Evolutionary conservation across 2,113 vertebrate genomes (phyloP), one percentile per base, ranked within the genome.

Genomic region (Haemorhous mexicanus): DNA sequence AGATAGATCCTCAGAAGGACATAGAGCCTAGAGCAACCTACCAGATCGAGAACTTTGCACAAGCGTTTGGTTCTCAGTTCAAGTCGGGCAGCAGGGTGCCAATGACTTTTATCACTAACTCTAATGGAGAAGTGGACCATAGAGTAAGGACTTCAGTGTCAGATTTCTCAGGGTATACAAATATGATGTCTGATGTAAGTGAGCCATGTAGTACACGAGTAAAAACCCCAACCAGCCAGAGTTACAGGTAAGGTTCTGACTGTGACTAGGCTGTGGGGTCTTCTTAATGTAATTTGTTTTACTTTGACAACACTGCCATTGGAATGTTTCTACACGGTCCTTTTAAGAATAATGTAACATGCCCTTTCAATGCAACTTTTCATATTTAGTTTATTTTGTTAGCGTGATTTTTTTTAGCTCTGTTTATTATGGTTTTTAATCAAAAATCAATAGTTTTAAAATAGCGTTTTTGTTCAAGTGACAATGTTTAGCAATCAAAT

Each of bases 81-180:
- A 99, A 99, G 98, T 98, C 99, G 96, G 99, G 99, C 95, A 98
- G 99, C 97, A 98, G 98, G 97, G 99, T 99, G 98, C 99, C 99
- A 97, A 98, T 99, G 97, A 98, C 98, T 97, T 99, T 99, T 93
- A 98, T 98, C 95, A 93, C 96, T 93, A 99, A 99, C 98, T 98
- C 99, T 82, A 98, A 98, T 95, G 97, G 98, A 97, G 99, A 99
- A 98, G 99, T 99, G 91, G 99, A 99, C 98, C 99, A 99, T 97
- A 98, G 99, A 98, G 98, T 99, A 98, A 98, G 99, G 98, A 99
- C 99, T 99, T 98, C 99, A 89, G 98, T 99, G 98, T 99, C 99
- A 98, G 99, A 99, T 99, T 99, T 99, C 99, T 99, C 99, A 99
- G 99, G 99, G 99, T 99, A 99, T 99, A 98, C 98, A 98, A 99